Base-by-base conservation (phyloP, 2,888 invertebrate genomes). In the Venustoraphidia nigricollis region DNA sequence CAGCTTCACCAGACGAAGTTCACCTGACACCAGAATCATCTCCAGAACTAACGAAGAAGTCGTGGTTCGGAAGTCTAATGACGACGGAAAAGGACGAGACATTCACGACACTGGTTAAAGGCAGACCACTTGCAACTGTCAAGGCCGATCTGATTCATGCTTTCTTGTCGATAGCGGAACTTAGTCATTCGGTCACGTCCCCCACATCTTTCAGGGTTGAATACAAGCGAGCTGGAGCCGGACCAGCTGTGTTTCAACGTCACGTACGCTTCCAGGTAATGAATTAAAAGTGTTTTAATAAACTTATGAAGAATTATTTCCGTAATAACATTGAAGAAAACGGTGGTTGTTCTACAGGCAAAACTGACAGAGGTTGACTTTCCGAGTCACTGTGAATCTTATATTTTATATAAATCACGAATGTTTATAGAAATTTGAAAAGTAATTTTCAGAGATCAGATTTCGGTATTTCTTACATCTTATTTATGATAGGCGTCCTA, bases 101-200 rank as follows among this genome's bases (percentile, higher is more conserved):
- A 5, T 93, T 96, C 68, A 95, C 96, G 36, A 88, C 97, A 50
- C 75, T 97, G 53, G 93, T 97, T 8, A 93, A 94, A 62, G 96
- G 95, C 37, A 95, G 95, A 64, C 93, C 94, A 0, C 71, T 98
- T 56, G 93, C 95, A 48, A 91, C 92, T 10, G 93, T 98, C 53
- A 98, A 97, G 69, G 97, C 97, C 14, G 97, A 98, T 68, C 76
- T 98, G 50, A 95, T 98, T 62, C 95, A 97, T 62, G 95, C 96
- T 54, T 97, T 98, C 71, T 76, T 98, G 59, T 96, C 96, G 70
- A 93, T 95, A 78, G 88, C 93, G 11, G 94, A 95, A 67, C 67
- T 95, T 59, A 92, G 91, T 43, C 98, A 98, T 71, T 96, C 92
- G 61, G 97, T 98, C n/a, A 81, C 93, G 35, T 94, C 94, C 53